Percentiles rank a stretch among this genome's conserved stretches.
Evolutionary conservation across 2,888 invertebrate species (phyloP).

Genomic region (Xestia c-nigrum): DNA sequence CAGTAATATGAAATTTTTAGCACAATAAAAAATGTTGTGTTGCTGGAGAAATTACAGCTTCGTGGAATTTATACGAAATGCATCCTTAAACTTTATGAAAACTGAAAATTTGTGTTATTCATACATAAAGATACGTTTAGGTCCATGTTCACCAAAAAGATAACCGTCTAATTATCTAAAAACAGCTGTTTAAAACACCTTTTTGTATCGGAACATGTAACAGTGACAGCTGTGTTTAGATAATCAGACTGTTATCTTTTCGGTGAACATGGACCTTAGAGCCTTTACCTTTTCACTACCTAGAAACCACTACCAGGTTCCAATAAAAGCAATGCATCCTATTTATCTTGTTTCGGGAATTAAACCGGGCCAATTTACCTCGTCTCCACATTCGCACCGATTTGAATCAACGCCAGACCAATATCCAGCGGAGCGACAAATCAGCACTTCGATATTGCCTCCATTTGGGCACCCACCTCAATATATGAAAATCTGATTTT

Average conservation of each 20-base stretch:
- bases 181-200: too few relatives aligned
- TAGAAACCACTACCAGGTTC: background rate
- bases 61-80: constrained; percentile 3
- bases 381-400: constrained; percentile 80
- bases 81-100: too few relatives aligned
- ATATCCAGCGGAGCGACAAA: constrained; percentile 89
- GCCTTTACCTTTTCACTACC: background rate
- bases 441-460: constrained; percentile 90
- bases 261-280: too few relatives aligned
- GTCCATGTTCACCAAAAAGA: too few relatives aligned
- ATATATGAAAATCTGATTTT: constrained; percentile 88
- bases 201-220: too few relatives aligned
- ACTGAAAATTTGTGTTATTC: background rate
- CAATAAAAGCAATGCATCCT: constrained; percentile 41
- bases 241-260: too few relatives aligned
- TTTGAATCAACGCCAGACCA: constrained; percentile 89
- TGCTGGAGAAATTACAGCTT: constrained; percentile 9
- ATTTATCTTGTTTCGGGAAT: constrained; percentile 76
- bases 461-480: constrained; percentile 87
- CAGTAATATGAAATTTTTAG: constrained; percentile 68
- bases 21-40: constrained; percentile 52
- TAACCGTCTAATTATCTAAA: too few relatives aligned
- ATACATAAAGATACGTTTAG: background rate
- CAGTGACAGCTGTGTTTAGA: too few relatives aligned
- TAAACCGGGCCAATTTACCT: constrained; percentile 78